Base-by-base conservation (phyloP, 1,140 invertebrate genomes). In the Caenorhabditis inopinata region DNA sequence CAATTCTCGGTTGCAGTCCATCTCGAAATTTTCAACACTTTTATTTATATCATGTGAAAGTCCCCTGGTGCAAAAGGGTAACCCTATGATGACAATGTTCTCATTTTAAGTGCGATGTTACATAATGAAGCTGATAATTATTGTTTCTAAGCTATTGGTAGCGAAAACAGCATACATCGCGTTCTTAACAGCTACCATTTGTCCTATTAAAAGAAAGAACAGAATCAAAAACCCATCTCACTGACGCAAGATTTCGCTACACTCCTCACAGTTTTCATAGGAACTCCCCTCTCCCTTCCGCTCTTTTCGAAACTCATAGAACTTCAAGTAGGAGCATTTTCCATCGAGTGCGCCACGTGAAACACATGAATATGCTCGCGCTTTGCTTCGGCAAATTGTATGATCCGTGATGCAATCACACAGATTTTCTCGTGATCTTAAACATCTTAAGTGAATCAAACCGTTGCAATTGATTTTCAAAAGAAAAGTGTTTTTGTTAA, bases 361-460 rank as follows among this genome's bases (percentile, higher is more conserved):
- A 68, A 68, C 58, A 68, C 32, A 32, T 68, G 58, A 68, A 68
- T 11, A 18, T 38, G 58, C 58, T 68, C 58, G 58, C 58, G 38
- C 58, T 68, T 23, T 58, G 51, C 51, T 58, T 58, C 51, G 29
- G 51, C 58, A 68, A 68, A 68, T 38, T 68, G 51, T 58, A 32
- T 68, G 58, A 68, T 68, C 32, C 58, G 58, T 68, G 58, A 68
- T 68, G 58, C 58, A 68, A 68, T 68, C 51, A 58, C 14, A 58
- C 3, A 3, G 1, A 58, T 58, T 58, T 58, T 58, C 9, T 18
- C 16, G 51, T 32, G 51, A 58, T 25, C 29, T 58, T 58, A 58
- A 51, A 51, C 27, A 25, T 25, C 9, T 51, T 58, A 16, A 58
- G n/a, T n/a, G n/a, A n/a, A n/a, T n/a, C n/a, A n/a, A n/a, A n/a